Base-by-base conservation (phyloP, 53 echinoderm and acorn worm genomes). In the Actinopyga echinites region DNA sequence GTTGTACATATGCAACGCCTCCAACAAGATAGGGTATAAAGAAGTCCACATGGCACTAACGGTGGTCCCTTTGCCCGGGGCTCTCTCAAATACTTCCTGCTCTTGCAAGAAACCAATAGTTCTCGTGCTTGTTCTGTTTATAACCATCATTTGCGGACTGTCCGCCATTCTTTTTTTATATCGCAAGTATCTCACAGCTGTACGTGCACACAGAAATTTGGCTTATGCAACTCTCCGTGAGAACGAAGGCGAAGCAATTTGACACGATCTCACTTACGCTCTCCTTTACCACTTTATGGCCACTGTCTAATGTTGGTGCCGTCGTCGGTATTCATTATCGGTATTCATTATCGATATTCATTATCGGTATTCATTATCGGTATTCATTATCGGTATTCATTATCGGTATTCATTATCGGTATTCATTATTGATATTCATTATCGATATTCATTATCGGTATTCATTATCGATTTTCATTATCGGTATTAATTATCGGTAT, bases 171-270 rank as follows among this genome's bases (percentile, higher is more conserved):
- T 30, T 31, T 26, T 55, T 15, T 25, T 77, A 30, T 77, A 77
- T 56, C 53, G 77, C 30, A 77, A 77, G 31, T 77, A 45, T n/a
- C 5, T 77, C 23, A 77, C 31, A 55, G 77, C 77, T 2, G 28
- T 23, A 13, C 77, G 77, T 13, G 56, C 56, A 17, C 77, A 77
- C 6, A 54, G 77, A 9, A 77, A 77, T 30, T 30, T 77, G 57
- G 44, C 49, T 29, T 77, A 77, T 32, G 20, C 77, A 56, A 55
- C 54, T 6, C 56, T 77, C 32, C 9, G 30, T 5, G 77, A 77
- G 30, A 12, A 15, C 31, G 77, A 77, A 8, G 56, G 54, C 29
- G 56, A 77, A 77, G 31, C 77, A 30, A 17, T 69, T 19, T 69
- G 38, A 69, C 17, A 49, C 49, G n/a, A n/a, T n/a, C n/a, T n/a